These are phyloP conservation scores for Paedocypris micromegethes DNA, from an alignment of 2,797 vertebrate genomes.

Conservation along the genomic window DNA sequence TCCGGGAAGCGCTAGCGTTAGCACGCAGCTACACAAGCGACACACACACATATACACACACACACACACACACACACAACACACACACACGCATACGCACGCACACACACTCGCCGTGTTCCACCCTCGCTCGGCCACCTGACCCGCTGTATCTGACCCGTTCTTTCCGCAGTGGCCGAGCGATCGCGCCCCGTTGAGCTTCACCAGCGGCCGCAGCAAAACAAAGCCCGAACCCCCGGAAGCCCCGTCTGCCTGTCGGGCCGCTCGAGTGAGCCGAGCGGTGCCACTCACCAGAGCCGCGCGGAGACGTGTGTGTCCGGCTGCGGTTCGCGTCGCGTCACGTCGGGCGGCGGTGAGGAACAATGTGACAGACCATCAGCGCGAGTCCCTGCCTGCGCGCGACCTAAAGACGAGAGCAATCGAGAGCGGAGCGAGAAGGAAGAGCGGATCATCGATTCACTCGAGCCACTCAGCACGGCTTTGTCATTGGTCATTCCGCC, in stretches of 20 bases:
- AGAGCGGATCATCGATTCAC: neutral
- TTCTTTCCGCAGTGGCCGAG: too few species aligned
- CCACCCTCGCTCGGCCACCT: too few species aligned
- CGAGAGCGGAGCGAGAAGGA: constrained; percentile 45
- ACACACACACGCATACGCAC: neutral
- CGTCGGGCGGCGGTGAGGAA: constrained; percentile 67
- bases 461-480: too few species aligned
- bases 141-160: too few species aligned
- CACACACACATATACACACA: constrained; percentile 20
- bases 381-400: constrained; percentile 54
- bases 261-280: too few species aligned
- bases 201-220: too few species aligned
- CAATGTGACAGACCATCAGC: constrained; percentile 75
- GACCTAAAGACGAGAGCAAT: constrained; percentile 50
- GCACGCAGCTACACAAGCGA: constrained; percentile 25
- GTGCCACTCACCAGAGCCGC: constrained; percentile 4
- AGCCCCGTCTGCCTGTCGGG: too few species aligned
- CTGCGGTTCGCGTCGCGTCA: constrained; percentile 55
- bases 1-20: constrained; percentile 39
- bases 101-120: too few species aligned
- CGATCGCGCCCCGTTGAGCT: too few species aligned
- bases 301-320: constrained; percentile 48
- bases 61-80: neutral
- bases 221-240: too few species aligned
- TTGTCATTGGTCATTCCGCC: too few species aligned